phyloP scores from a whole-genome alignment of 1,140 invertebrate genomes.

The Leptinotarsa texana region DNA sequence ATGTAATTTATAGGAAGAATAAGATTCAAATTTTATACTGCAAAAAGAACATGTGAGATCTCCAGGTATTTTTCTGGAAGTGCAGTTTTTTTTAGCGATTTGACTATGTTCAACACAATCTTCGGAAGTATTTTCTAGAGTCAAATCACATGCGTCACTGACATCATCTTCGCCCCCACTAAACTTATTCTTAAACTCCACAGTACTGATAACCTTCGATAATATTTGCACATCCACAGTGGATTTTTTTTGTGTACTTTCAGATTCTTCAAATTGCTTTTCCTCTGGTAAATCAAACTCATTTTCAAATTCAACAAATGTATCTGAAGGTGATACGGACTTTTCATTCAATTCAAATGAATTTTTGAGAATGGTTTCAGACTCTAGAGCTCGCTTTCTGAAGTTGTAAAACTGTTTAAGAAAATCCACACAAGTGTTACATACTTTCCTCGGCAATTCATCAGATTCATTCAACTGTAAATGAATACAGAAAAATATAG shows the following conservation, averaged over 20 bases:
- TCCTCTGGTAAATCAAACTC: background rate
- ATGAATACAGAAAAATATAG: background rate
- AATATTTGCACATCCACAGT: background rate
- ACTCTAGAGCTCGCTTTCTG: conserved; percentile 11
- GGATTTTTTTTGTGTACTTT: background rate
- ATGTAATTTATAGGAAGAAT: conserved; percentile 14
- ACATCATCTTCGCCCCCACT: background rate
- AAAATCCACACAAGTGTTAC: conserved; percentile 13
- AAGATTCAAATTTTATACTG: background rate
- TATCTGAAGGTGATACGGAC: too few species aligned
- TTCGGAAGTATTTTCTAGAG: background rate
- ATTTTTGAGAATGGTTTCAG: conserved; percentile 10
- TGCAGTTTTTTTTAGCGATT: background rate
- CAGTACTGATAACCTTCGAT: too few species aligned
- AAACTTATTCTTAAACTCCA: background rate
- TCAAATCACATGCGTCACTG: background rate
- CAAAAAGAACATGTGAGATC: conserved; percentile 23
- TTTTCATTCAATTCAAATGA: background rate
- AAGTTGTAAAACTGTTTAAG: conserved; percentile 17
- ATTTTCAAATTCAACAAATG: too few species aligned
- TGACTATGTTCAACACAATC: background rate
- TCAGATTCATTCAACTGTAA: conserved; percentile 14
- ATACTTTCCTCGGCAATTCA: conserved; percentile 14
- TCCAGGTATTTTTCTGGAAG: background rate
- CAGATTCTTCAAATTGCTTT: background rate